phyloP scores from a whole-genome alignment of 2,113 vertebrate species.

The Toxotes jaculatrix region DNA sequence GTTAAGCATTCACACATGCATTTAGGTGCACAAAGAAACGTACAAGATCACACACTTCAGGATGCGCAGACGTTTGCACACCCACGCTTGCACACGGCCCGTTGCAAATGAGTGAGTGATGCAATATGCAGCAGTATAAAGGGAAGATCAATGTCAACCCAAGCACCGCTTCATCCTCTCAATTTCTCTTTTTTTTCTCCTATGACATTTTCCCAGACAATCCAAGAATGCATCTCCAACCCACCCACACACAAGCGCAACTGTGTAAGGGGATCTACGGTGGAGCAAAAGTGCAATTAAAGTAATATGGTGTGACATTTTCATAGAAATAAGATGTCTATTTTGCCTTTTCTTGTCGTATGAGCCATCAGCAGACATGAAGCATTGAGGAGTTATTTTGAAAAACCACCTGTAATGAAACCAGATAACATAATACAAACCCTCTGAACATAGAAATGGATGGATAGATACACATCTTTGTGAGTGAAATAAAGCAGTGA shows the following conservation, averaged over 20 bases:
- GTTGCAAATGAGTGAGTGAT: constrained; percentile 48
- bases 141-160: constrained; percentile 49
- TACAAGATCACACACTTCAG: neutral
- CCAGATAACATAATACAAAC: neutral
- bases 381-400: neutral
- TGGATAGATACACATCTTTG: neutral
- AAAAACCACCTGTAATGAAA: neutral
- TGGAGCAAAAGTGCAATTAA: constrained; percentile 23
- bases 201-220: constrained; percentile 46
- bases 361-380: neutral
- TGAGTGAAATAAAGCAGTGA: constrained; percentile 16
- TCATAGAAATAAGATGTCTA: neutral
- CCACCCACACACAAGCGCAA: constrained; percentile 1
- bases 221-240: constrained; percentile 7
- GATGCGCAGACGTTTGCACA: neutral
- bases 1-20: neutral
- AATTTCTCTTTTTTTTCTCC: constrained; percentile 16
- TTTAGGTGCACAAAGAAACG: neutral
- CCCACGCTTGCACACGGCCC: neutral
- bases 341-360: constrained; percentile 16
- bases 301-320: constrained; percentile 42
- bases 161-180: constrained; percentile 6
- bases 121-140: constrained; percentile 1
- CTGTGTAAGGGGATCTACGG: neutral
- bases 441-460: neutral